Percentiles rank a stretch among this genome's conserved stretches.
phyloP scores from a whole-genome alignment of 2,888 invertebrate genomes.

The Rambutsinella grinnellia region DNA sequence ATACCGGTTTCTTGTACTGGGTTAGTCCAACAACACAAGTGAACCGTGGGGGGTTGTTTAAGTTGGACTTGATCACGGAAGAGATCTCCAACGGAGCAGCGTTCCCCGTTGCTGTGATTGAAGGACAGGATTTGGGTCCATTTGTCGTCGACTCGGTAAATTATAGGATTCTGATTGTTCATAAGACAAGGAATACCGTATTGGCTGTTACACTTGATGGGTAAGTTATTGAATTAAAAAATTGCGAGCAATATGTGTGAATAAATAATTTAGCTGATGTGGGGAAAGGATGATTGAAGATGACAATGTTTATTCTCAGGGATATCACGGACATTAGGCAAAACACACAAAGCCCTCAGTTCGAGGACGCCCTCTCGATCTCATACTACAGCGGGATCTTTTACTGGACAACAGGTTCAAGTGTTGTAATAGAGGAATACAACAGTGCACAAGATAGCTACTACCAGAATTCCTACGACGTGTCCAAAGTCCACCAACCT shows the following conservation, averaged over 20 bases:
- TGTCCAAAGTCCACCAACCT: slow-evolving; percentile 70
- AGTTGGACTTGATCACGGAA: slow-evolving; percentile 51
- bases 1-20: slow-evolving; percentile 79
- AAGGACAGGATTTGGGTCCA: slow-evolving; percentile 80
- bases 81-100: slow-evolving; percentile 24
- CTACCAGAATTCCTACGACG: slow-evolving; percentile 81
- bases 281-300: too few species aligned
- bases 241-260: too few species aligned
- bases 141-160: slow-evolving; percentile 87
- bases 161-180: slow-evolving; percentile 83
- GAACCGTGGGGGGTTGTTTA: slow-evolving; percentile 54
- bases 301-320: slow-evolving; percentile 73
- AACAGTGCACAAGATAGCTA: slow-evolving; percentile 78
- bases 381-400: slow-evolving; percentile 86
- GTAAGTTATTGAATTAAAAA: slow-evolving; percentile 70
- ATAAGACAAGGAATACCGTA: slow-evolving; percentile 82
- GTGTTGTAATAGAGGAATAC: slow-evolving; percentile 84
- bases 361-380: slow-evolving; percentile 81
- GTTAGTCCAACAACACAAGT: slow-evolving; percentile 40
- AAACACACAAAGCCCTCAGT: slow-evolving; percentile 82
- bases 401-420: slow-evolving; percentile 87
- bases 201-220: slow-evolving; percentile 87
- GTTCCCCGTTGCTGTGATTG: slow-evolving; percentile 69
- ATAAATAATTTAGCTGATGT: too few species aligned
- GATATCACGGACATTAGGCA: slow-evolving; percentile 79